phyloP scores from a whole-genome alignment of 2,113 vertebrate genomes.

The Pelecanoides urinatrix region DNA sequence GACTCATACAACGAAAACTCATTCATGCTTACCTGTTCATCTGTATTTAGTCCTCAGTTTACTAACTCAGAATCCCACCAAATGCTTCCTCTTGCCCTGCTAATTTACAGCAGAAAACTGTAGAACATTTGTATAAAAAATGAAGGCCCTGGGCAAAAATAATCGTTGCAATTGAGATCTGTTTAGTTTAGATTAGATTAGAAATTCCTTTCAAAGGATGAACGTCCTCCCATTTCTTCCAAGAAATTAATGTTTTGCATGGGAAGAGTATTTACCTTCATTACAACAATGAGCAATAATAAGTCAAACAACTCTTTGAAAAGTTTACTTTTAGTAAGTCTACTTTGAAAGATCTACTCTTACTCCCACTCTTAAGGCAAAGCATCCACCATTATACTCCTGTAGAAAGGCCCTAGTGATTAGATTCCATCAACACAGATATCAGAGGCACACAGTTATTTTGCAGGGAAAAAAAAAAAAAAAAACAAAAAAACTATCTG shows the following conservation, averaged over 20 bases:
- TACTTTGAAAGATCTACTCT: neutral
- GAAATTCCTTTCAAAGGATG: neutral
- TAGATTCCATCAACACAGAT: neutral
- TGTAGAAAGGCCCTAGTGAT: neutral
- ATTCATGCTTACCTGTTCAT: neutral
- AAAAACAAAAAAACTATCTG: neutral
- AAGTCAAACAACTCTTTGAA: neutral
- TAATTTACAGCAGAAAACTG: neutral
- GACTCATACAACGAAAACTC: neutral
- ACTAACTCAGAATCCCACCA: neutral
- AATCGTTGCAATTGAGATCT: neutral
- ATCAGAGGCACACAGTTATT: neutral
- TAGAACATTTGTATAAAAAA: neutral
- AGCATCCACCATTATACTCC: neutral
- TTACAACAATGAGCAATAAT: neutral
- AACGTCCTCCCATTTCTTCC: neutral
- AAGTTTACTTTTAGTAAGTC: neutral
- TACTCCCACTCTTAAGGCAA: neutral
- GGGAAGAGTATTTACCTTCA: neutral
- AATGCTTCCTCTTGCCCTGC: neutral
- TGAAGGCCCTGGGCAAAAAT: neutral
- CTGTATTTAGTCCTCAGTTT: neutral
- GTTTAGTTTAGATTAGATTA: neutral
- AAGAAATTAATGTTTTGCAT: neutral
- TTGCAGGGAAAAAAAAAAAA: neutral